Base-by-base conservation (phyloP, 2,888 invertebrate genomes). In the Nephrotoma appendiculata region DNA sequence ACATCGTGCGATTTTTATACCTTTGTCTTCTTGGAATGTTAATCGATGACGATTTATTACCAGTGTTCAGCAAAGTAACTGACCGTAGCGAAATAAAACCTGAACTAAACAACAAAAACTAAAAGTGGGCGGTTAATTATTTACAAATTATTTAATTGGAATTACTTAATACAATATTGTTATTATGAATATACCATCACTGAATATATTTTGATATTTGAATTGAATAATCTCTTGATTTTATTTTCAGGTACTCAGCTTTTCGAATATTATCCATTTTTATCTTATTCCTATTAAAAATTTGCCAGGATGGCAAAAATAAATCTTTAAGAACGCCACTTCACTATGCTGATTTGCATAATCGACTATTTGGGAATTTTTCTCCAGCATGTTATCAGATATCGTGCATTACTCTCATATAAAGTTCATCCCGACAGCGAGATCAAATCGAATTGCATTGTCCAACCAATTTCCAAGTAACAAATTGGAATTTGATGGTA, bases 291-390 rank as follows among this genome's bases (percentile, higher is more conserved):
- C 92, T 88, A 0, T 97, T 89, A 89, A 97, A 98, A 86, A 94
- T 89, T 0, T 90, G 88, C 98, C 98, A 98, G 87, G 98, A 93
- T 0, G 95, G 95, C 87, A 91, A 92, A 89, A 96, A 97, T 89
- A 96, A 90, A n/a, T n/a, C n/a, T n/a, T n/a, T n/a, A n/a, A n/a
- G n/a, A n/a, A n/a, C n/a, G n/a, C n/a, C n/a, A n/a, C n/a, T n/a
- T n/a, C n/a, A n/a, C n/a, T n/a, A n/a, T n/a, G n/a, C n/a, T n/a
- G n/a, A n/a, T n/a, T n/a, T n/a, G n/a, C n/a, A n/a, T n/a, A n/a
- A n/a, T n/a, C n/a, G n/a, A n/a, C n/a, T n/a, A n/a, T n/a, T n/a
- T n/a, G n/a, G n/a, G n/a, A n/a, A n/a, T n/a, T n/a, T n/a, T n/a
- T n/a, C n/a, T n/a, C n/a, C n/a, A n/a, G n/a, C n/a, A n/a, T n/a